A percentile compares a stretch with the other conserved stretches of the same genome.
phyloP scores from a whole-genome alignment of 2,888 invertebrate genomes.

The Drosophila meridionalis region DNA sequence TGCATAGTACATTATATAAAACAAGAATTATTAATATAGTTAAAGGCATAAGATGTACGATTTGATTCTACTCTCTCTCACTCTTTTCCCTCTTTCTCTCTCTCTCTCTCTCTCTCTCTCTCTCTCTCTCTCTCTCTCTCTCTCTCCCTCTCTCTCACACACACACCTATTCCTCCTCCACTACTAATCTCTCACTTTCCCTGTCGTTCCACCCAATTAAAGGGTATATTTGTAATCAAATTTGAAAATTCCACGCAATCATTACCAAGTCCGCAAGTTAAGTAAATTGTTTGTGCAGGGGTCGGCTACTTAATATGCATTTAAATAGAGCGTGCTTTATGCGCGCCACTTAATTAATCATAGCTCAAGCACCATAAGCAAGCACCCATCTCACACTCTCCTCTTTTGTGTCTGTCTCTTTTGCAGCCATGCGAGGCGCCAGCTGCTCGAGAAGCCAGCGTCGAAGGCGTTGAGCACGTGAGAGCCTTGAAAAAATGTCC shows the following conservation, averaged over 20 bases:
- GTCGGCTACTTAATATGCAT: conserved; percentile 56
- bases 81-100: too few species aligned
- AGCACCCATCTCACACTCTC: conserved; percentile 6
- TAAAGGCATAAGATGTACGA: neutral
- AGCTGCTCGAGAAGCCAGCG: conserved; percentile 49
- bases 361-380: conserved; percentile 48
- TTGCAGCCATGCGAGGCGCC: conserved; percentile 43
- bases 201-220: neutral
- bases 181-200: neutral
- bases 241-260: neutral
- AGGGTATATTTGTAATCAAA: neutral
- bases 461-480: conserved; percentile 55
- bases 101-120: too few species aligned
- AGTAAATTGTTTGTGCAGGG: conserved; percentile 53
- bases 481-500: conserved; percentile 75
- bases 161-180: neutral
- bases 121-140: neutral
- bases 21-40: neutral
- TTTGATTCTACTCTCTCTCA: neutral
- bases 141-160: too few species aligned
- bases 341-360: conserved; percentile 64
- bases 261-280: conserved; percentile 12
- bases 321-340: conserved; percentile 55
- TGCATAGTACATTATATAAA: neutral
- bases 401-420: neutral